A percentile compares a stretch with the other conserved stretches of the same genome.
Conservation (phyloP, 2,113 vertebrate genomes). For the Polypterus bichir region DNA sequence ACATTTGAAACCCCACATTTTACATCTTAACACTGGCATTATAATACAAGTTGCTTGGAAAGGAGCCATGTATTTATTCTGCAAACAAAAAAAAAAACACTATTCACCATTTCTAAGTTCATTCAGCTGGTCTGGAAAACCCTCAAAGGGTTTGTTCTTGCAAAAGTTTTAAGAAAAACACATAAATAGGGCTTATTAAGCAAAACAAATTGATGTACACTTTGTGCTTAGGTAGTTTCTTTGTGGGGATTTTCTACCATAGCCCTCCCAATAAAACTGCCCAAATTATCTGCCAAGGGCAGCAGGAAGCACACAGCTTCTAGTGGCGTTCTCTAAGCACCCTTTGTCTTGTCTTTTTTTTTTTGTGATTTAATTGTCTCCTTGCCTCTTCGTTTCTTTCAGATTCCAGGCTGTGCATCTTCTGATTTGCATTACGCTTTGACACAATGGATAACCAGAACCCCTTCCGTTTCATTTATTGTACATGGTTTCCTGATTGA, state of each 20-base stretch:
- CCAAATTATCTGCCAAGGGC: background rate
- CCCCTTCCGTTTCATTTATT: background rate
- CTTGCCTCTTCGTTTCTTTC: background rate
- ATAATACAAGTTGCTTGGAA: too few relatives aligned
- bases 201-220: slow-evolving; percentile 13
- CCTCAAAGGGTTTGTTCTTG: too few relatives aligned
- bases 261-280: background rate
- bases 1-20: too few relatives aligned
- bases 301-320: background rate
- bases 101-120: too few relatives aligned
- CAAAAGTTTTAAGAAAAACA: too few relatives aligned
- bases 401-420: background rate
- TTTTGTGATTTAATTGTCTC: background rate
- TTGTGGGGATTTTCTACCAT: background rate
- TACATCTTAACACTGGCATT: too few relatives aligned
- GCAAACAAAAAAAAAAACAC: too few relatives aligned
- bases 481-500: background rate
- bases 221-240: background rate
- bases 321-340: background rate
- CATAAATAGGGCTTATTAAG: too few relatives aligned
- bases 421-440: background rate
- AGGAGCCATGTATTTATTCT: too few relatives aligned
- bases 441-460: background rate
- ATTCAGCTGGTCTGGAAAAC: too few relatives aligned
- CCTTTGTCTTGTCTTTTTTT: background rate